Evolutionary conservation across 2,888 invertebrate species (phyloP).

Genomic region (Prenolepis imparis): DNA sequence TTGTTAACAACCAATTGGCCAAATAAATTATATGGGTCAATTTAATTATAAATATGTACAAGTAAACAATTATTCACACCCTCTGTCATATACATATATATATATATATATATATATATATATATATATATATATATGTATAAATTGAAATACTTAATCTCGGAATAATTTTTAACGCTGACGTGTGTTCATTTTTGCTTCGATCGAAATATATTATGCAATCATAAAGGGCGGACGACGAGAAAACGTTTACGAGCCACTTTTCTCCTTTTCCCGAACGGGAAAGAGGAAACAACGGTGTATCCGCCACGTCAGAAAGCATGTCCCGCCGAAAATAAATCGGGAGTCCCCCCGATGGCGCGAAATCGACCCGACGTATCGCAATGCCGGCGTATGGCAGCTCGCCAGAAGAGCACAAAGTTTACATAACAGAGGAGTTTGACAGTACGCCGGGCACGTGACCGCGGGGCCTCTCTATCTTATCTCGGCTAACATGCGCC

Average conservation of each 20-base stretch:
- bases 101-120: too few relatives aligned
- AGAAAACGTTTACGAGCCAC: not conserved
- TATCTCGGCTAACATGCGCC: constrained; percentile 78
- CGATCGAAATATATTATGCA: not conserved
- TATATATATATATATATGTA: too few relatives aligned
- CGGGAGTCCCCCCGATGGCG: constrained; percentile 63
- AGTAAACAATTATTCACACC: not conserved
- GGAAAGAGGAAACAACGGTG: constrained; percentile 54
- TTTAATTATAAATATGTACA: not conserved
- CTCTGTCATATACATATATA: not conserved
- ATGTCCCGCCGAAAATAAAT: constrained; percentile 69
- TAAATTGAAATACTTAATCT: not conserved
- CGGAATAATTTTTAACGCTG: not conserved
- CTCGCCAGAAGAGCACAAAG: constrained; percentile 81
- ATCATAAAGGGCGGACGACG: not conserved
- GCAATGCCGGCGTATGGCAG: constrained; percentile 76
- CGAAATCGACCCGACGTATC: constrained; percentile 58
- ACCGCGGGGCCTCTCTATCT: constrained; percentile 77
- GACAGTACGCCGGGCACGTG: constrained; percentile 84
- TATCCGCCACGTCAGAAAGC: constrained; percentile 53
- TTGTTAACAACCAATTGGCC: not conserved
- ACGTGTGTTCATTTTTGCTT: not conserved
- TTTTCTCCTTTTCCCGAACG: constrained; percentile 41
- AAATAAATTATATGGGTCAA: not conserved
- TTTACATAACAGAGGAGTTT: constrained; percentile 85